A percentile compares a stretch with the other conserved stretches of the same genome.
Conservation (phyloP, 2,888 invertebrate species). For the Mellilla xanthometata region DNA sequence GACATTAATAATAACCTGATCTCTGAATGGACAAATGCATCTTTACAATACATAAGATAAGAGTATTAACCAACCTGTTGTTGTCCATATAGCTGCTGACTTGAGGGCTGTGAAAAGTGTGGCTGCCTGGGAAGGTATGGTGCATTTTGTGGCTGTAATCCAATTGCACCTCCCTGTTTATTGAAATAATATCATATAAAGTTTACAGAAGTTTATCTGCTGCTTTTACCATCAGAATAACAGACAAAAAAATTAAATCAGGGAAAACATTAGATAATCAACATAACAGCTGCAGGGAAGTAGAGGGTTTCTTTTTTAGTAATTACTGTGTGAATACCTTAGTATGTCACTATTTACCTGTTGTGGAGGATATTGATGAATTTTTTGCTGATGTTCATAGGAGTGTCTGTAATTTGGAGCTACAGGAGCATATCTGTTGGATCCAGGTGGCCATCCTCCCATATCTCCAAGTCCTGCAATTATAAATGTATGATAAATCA, state of each 20-base stretch:
- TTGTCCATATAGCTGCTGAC: conserved; percentile 82
- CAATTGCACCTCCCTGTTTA: conserved; percentile 63
- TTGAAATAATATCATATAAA: no score
- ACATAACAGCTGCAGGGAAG: no score
- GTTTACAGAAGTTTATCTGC: no score
- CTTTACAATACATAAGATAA: not conserved
- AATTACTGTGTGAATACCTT: no score
- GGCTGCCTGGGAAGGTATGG: conserved; percentile 85
- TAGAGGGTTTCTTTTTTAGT: no score
- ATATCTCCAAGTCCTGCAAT: conserved; percentile 85
- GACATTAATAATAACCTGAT: no score
- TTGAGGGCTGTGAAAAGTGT: conserved; percentile 86
- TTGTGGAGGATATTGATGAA: conserved; percentile 77
- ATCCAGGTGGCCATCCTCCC: conserved; percentile 86
- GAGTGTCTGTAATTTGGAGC: conserved; percentile 79
- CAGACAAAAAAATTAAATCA: no score
- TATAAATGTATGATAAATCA: not conserved
- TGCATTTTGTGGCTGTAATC: conserved; percentile 81
- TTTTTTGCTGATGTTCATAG: conserved; percentile 80
- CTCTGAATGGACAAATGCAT: no score
- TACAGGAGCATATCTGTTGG: conserved; percentile 85
- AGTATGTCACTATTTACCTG: conserved; percentile 67
- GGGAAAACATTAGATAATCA: no score
- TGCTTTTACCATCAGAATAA: no score
- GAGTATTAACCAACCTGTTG: conserved; percentile 63